These are phyloP conservation scores for Falcunculus frontatus DNA, from an alignment of 2,113 vertebrate species.

Conservation along the genomic window DNA sequence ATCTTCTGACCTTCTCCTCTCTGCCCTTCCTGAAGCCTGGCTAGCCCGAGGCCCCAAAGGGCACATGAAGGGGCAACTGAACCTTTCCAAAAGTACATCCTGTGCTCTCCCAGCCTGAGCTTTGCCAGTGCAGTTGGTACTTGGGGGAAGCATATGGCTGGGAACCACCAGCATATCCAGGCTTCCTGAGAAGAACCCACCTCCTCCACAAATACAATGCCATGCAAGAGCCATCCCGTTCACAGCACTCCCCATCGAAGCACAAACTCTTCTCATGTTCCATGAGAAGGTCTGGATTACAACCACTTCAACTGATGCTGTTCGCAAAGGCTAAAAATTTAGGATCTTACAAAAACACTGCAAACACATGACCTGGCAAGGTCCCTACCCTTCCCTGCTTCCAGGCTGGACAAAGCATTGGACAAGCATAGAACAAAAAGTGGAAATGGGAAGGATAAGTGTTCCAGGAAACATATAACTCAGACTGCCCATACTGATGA, in stretches of 20 bases:
- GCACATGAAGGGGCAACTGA: not conserved
- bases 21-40: not conserved
- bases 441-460: not conserved
- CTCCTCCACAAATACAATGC: not conserved
- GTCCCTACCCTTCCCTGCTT: not conserved
- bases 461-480: not conserved
- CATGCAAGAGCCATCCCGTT: not conserved
- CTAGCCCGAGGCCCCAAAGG: not conserved
- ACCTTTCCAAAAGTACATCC: not conserved
- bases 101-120: not conserved
- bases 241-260: not conserved
- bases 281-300: not conserved
- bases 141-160: not conserved
- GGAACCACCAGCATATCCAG: not conserved
- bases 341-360: not conserved
- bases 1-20: constrained; percentile 43
- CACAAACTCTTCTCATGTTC: not conserved
- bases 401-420: not conserved
- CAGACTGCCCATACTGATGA: not conserved
- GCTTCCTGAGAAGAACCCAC: not conserved
- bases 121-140: not conserved
- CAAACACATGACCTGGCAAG: not conserved
- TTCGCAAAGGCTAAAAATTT: not conserved
- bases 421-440: not conserved
- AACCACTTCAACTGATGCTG: not conserved